Conservation (phyloP, 2,888 invertebrate species). For the Nipponacmea schrenckii region DNA sequence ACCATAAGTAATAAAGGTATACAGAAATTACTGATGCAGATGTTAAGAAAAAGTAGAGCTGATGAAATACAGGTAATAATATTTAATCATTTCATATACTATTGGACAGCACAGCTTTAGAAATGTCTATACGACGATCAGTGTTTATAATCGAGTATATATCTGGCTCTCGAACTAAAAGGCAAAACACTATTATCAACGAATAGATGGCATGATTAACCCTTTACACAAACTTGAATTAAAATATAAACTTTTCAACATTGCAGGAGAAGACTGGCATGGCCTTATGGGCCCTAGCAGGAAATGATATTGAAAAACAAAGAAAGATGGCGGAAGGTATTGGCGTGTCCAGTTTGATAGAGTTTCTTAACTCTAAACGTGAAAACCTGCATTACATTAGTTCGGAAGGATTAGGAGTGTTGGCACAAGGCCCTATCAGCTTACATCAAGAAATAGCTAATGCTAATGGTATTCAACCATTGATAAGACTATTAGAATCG, state of each 20-base stretch:
- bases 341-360: slow-evolving; percentile 60
- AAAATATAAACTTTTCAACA: background rate
- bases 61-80: slow-evolving; percentile 20
- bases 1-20: slow-evolving; percentile 53
- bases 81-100: no score
- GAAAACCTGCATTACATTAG: slow-evolving; percentile 65
- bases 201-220: slow-evolving; percentile 11
- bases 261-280: slow-evolving; percentile 62
- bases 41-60: slow-evolving; percentile 55
- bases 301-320: slow-evolving; percentile 56
- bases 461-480: slow-evolving; percentile 60
- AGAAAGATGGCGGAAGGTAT: slow-evolving; percentile 62
- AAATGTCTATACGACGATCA: no score
- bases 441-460: slow-evolving; percentile 58
- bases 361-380: slow-evolving; percentile 62
- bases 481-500: slow-evolving; percentile 59
- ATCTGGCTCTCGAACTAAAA: background rate
- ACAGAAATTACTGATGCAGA: slow-evolving; percentile 59
- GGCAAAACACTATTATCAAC: slow-evolving; percentile 17
- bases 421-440: slow-evolving; percentile 62
- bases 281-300: slow-evolving; percentile 65
- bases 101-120: no score
- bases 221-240: background rate
- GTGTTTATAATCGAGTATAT: no score
- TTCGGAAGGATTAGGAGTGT: slow-evolving; percentile 63